A percentile compares a stretch with the other conserved stretches of the same genome.
Conservation (phyloP, 2,797 vertebrate species). For the Pitangus sulphuratus region DNA sequence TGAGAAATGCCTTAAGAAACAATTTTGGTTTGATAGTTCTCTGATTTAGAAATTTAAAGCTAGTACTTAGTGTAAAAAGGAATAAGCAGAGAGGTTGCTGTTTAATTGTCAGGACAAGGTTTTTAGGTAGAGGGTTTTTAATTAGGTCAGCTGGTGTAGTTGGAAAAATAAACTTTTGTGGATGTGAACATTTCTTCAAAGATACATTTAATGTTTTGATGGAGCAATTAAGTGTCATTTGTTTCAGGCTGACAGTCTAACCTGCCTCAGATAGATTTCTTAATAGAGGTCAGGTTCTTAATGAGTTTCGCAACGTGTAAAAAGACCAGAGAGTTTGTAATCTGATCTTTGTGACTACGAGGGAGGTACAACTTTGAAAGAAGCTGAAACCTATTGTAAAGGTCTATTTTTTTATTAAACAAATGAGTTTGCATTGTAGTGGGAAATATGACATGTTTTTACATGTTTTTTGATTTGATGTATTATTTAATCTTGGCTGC, state of each 20-base stretch:
- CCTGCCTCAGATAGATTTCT: neutral
- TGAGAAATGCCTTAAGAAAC: neutral
- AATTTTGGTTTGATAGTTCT: neutral
- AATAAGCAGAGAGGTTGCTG: neutral
- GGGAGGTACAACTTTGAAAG: neutral
- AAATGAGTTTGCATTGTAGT: neutral
- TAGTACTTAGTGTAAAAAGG: neutral
- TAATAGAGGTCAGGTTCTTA: slow-evolving; percentile 12
- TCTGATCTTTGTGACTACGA: neutral
- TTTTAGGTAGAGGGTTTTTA: neutral
- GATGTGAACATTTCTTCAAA: neutral
- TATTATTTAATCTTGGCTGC: neutral
- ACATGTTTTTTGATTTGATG: neutral
- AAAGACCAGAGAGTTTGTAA: neutral
- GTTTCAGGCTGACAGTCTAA: neutral
- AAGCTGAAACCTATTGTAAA: neutral
- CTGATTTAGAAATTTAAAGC: neutral
- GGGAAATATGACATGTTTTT: neutral
- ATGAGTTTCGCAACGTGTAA: neutral
- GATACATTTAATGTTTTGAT: neutral
- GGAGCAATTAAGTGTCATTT: neutral
- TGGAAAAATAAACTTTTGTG: neutral
- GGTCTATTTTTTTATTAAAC: neutral
- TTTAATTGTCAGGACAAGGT: neutral
- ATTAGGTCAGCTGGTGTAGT: neutral